These are phyloP conservation scores for Gari tellinella DNA, from an alignment of 2,888 invertebrate genomes.

Conservation along the genomic window DNA sequence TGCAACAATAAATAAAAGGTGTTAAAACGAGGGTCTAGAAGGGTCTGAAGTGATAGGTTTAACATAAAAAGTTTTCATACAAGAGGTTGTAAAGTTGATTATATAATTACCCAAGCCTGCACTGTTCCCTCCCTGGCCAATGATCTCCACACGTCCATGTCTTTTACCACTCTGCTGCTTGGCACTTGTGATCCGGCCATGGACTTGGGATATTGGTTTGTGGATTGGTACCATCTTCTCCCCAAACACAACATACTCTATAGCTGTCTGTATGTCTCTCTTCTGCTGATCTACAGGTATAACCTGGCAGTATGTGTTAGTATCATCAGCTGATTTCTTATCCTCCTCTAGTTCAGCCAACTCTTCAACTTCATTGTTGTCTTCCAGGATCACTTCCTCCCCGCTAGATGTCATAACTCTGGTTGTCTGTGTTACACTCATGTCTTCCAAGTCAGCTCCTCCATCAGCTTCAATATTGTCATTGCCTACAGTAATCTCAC, in stretches of 20 bases:
- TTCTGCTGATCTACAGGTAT: background rate
- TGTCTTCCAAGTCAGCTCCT: too few species aligned
- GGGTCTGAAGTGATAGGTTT: too few species aligned
- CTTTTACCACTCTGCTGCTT: background rate
- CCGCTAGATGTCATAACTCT: too few species aligned
- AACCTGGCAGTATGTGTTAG: constrained; percentile 21
- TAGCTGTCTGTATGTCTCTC: constrained; percentile 20
- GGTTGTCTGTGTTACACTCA: too few species aligned
- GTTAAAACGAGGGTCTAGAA: too few species aligned
- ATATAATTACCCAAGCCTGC: constrained; percentile 5
- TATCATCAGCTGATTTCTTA: background rate
- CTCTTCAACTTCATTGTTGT: too few species aligned
- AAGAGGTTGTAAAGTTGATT: background rate
- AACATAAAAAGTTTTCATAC: background rate
- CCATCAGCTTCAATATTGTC: too few species aligned
- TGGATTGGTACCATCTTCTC: constrained; percentile 47
- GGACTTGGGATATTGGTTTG: constrained; percentile 29
- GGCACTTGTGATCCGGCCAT: too few species aligned
- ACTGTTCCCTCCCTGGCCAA: background rate
- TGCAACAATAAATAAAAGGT: too few species aligned
- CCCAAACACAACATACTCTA: constrained; percentile 50
- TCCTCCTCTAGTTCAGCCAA: background rate
- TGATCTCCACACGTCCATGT: constrained; percentile 21
- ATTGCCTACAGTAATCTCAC: too few species aligned
- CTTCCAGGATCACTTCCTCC: too few species aligned